phyloP scores from a whole-genome alignment of 2,888 invertebrate genomes.

The Aphodius sticticus region DNA sequence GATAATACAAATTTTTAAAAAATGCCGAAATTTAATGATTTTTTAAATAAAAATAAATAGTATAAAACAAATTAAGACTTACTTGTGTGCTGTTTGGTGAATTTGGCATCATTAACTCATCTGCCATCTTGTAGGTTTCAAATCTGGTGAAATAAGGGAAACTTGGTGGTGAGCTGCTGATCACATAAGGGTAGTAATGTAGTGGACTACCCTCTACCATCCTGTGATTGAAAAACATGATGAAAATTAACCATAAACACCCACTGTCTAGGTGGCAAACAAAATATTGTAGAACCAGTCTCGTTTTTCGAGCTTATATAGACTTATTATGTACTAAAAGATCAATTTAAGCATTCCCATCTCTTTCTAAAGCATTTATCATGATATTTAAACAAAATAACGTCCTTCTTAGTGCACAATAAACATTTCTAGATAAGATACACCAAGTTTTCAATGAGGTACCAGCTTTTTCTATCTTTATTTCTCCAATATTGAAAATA shows the following conservation, averaged over 20 bases:
- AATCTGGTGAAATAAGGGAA: constrained; percentile 46
- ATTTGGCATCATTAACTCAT: constrained; percentile 52
- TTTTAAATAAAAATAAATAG: too few relatives aligned
- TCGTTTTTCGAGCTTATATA: constrained; percentile 22
- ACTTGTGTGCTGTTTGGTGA: constrained; percentile 57
- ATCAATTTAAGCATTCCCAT: constrained; percentile 26
- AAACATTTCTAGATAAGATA: neutral
- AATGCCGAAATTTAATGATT: neutral
- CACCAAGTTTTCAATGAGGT: constrained; percentile 25
- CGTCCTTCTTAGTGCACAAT: neutral
- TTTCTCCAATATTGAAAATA: neutral
- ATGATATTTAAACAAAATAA: constrained; percentile 17
- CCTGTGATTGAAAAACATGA: constrained; percentile 54
- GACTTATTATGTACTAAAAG: constrained; percentile 13
- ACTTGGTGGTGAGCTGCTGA: constrained; percentile 28
- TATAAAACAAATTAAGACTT: constrained; percentile 40
- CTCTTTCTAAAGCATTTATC: constrained; percentile 9
- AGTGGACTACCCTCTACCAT: constrained; percentile 57
- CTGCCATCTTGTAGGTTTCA: constrained; percentile 48
- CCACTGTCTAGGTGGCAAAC: neutral
- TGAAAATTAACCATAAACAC: constrained; percentile 38
- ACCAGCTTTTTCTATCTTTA: constrained; percentile 11
- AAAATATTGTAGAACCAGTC: constrained; percentile 12
- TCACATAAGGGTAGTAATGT: constrained; percentile 49
- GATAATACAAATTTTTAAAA: too few relatives aligned